Conservation (phyloP, 2,888 invertebrate genomes). For the Mesochorus sp. region DNA sequence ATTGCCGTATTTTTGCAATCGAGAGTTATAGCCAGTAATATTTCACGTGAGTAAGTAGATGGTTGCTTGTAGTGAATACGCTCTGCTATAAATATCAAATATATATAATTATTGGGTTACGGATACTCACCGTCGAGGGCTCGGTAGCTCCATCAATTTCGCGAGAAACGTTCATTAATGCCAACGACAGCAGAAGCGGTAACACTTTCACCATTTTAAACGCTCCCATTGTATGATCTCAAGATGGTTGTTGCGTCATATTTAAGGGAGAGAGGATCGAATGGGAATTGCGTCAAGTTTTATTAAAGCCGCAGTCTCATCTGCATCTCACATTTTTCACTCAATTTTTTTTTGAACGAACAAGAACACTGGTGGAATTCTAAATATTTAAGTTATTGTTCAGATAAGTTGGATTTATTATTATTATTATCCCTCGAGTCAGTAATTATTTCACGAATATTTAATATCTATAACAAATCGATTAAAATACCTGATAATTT, state of each 20-base stretch:
- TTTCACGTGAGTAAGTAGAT: slow-evolving; percentile 2
- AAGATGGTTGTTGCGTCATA: slow-evolving; percentile 33
- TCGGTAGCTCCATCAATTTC: slow-evolving; percentile 63
- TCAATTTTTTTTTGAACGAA: neutral
- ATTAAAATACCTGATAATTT: no score
- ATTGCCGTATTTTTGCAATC: neutral
- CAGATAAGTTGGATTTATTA: no score
- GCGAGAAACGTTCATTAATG: slow-evolving; percentile 59
- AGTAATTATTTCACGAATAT: no score
- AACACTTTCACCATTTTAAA: slow-evolving; percentile 73
- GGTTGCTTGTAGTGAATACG: neutral
- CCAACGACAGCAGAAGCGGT: slow-evolving; percentile 66
- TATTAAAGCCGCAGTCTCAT: neutral
- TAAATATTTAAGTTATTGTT: no score
- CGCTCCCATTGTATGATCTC: slow-evolving; percentile 67
- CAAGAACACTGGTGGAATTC: neutral
- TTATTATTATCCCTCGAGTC: no score
- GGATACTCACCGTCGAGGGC: slow-evolving; percentile 72
- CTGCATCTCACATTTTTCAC: neutral
- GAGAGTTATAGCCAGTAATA: neutral
- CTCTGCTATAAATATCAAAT: slow-evolving; percentile 12
- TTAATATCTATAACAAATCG: no score
- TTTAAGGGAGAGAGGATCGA: slow-evolving; percentile 10
- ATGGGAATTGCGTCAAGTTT: slow-evolving; percentile 22
- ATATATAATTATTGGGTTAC: slow-evolving; percentile 37